These are phyloP conservation scores for Metridium senile DNA, from an alignment of 92 coral and sea anemone genomes.

Conservation along the genomic window DNA sequence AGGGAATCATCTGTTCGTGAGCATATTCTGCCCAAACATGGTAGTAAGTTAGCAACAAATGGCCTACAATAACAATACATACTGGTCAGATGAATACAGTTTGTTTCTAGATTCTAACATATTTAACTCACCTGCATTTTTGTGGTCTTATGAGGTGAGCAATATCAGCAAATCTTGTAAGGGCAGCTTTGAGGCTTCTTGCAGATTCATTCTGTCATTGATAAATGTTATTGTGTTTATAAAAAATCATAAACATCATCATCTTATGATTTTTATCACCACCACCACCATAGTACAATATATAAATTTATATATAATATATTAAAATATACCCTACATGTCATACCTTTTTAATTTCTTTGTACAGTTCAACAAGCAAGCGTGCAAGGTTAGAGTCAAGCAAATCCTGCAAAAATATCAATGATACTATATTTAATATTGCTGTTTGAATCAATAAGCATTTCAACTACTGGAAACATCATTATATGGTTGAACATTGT, in stretches of 20 bases:
- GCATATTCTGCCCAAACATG: conserved; percentile 85
- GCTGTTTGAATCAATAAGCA: no score
- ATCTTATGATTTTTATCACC: no score
- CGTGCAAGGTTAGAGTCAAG: conserved; percentile 84
- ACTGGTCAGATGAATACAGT: not conserved
- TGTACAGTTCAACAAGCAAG: conserved; percentile 90
- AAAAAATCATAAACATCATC: not conserved
- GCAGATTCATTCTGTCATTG: conserved; percentile 75
- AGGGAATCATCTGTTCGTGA: conserved; percentile 78
- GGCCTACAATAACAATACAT: conserved; percentile 47
- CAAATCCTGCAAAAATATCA: conserved; percentile 68
- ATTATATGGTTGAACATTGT: no score
- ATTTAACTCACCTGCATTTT: conserved; percentile 88
- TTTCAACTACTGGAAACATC: no score
- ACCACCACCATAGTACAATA: no score
- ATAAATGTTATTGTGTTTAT: not conserved
- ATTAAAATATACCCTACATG: no score
- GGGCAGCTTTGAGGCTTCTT: conserved; percentile 94
- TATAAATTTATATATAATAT: no score
- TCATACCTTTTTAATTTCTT: conserved; percentile 95
- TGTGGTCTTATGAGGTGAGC: conserved; percentile 94
- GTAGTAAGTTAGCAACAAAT: conserved; percentile 93
- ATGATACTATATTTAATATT: no score
- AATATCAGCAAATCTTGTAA: conserved; percentile 90
- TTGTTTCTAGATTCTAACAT: not conserved